Conservation (phyloP, 2,113 vertebrate species). For the Synchiropus splendidus region DNA sequence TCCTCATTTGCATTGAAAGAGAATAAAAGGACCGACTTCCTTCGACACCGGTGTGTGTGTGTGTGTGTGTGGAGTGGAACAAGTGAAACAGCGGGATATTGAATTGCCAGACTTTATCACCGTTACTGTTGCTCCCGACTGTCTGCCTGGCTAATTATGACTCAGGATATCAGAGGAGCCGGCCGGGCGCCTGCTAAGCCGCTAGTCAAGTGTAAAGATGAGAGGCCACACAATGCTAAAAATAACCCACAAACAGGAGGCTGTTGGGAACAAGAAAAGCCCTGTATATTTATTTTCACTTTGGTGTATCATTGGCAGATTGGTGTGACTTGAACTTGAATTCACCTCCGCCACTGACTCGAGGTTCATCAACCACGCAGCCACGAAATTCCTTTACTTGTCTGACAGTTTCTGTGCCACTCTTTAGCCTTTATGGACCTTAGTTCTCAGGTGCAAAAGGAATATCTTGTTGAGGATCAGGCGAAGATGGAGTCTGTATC, state of each 20-base stretch:
- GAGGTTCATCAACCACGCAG: no score
- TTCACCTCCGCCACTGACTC: no score
- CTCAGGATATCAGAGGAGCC: conserved; percentile 13
- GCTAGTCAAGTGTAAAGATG: conserved; percentile 18
- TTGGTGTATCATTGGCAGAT: no score
- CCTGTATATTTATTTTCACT: no score
- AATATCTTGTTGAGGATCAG: no score
- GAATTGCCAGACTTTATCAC: conserved; percentile 52
- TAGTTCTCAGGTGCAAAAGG: no score
- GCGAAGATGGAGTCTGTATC: no score
- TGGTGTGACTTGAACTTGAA: no score
- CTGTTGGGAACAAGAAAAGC: no score
- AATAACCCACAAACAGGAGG: conserved; percentile 1
- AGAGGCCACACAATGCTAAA: conserved; percentile 22
- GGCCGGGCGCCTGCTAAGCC: conserved; percentile 15
- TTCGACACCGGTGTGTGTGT: conserved; percentile 7
- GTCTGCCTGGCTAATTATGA: conserved; percentile 43
- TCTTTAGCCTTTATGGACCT: no score
- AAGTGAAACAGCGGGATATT: conserved; percentile 26
- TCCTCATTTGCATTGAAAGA: conserved; percentile 31
- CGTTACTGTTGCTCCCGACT: conserved; percentile 34
- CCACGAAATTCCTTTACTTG: no score
- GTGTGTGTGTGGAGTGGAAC: conserved; percentile 7
- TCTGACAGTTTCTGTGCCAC: no score
- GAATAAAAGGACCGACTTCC: conserved; percentile 7